Percentiles rank a stretch among this genome's conserved stretches.
Conservation (phyloP, 2,888 invertebrate genomes). For the Phyllotreta striolata region DNA sequence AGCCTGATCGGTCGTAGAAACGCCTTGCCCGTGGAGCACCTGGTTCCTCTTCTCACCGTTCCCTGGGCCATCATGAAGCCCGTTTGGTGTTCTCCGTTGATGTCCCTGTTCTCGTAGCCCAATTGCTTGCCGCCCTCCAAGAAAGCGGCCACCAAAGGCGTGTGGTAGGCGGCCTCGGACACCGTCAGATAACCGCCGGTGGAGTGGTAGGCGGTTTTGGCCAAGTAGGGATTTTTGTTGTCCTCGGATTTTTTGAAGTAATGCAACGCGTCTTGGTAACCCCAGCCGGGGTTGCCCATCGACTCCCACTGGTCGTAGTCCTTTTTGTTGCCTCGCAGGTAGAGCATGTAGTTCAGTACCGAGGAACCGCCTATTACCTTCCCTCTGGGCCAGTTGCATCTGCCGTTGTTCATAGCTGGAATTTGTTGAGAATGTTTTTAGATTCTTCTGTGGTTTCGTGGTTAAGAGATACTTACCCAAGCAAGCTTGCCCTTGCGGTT, state of each 20-base stretch:
- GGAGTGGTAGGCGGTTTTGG: conserved; percentile 80
- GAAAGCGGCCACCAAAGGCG: conserved; percentile 81
- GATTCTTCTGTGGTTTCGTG: not conserved
- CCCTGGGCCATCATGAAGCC: conserved; percentile 92
- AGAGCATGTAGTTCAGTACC: conserved; percentile 92
- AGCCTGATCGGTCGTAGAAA: conserved; percentile 82
- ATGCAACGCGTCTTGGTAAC: conserved; percentile 77
- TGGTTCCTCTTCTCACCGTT: conserved; percentile 77
- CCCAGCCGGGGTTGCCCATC: conserved; percentile 89
- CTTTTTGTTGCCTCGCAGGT: conserved; percentile 84
- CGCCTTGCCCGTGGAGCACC: conserved; percentile 90
- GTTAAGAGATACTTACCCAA: conserved; percentile 67
- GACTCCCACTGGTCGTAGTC: conserved; percentile 93
- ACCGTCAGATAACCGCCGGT: conserved; percentile 85
- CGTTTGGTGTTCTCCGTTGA: conserved; percentile 85
- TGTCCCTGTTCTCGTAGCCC: conserved; percentile 85
- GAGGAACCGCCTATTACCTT: conserved; percentile 91
- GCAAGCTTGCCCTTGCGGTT: conserved; percentile 83
- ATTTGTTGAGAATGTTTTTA: conserved; percentile 38
- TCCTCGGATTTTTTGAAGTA: conserved; percentile 94
- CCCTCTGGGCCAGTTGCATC: conserved; percentile 92
- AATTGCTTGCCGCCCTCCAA: conserved; percentile 74
- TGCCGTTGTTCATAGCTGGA: conserved; percentile 81
- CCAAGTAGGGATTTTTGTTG: conserved; percentile 84
- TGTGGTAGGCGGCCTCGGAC: conserved; percentile 86